A percentile compares a stretch with the other conserved stretches of the same genome.
These are phyloP conservation scores for Synchiropus splendidus DNA, from an alignment of 2,113 vertebrate genomes.

Conservation along the genomic window DNA sequence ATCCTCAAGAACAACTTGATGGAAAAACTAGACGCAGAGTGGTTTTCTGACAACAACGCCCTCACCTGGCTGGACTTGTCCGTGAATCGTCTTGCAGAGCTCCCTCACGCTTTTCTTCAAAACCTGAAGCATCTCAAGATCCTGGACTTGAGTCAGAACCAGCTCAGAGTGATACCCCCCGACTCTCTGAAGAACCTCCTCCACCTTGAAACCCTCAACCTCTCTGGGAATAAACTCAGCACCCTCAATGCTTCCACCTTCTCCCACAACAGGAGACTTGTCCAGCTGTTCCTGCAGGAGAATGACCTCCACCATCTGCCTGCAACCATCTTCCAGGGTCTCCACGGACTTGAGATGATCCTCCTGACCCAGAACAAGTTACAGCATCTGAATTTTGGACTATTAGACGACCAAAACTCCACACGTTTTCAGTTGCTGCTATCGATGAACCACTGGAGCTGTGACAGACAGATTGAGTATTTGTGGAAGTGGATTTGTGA, in stretches of 20 bases:
- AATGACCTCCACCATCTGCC: constrained; percentile 64
- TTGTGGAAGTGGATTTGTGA: constrained; percentile 59
- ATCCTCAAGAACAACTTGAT: constrained; percentile 69
- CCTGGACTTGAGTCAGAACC: constrained; percentile 72
- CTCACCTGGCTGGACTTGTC: constrained; percentile 67
- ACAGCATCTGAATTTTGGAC: constrained; percentile 33
- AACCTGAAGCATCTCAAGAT: constrained; percentile 42
- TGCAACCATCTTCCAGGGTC: constrained; percentile 22
- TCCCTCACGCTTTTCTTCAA: constrained; percentile 46
- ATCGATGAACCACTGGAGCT: constrained; percentile 73
- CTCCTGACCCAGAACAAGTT: constrained; percentile 71
- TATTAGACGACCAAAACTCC: constrained; percentile 24
- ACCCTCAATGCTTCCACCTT: constrained; percentile 48
- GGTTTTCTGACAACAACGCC: constrained; percentile 53
- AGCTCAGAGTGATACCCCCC: constrained; percentile 44
- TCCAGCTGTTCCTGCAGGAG: constrained; percentile 64
- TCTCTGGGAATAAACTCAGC: constrained; percentile 66
- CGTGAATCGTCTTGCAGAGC: constrained; percentile 48
- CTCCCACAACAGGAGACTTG: constrained; percentile 30
- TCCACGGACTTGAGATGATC: constrained; percentile 57
- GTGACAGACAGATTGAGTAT: constrained; percentile 49
- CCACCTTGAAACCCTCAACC: constrained; percentile 56
- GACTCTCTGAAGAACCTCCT: constrained; percentile 38
- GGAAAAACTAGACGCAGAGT: constrained; percentile 14
- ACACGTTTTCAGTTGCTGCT: constrained; percentile 57